phyloP scores from a whole-genome alignment of 2,888 invertebrate species.

The Acleris laterana region DNA sequence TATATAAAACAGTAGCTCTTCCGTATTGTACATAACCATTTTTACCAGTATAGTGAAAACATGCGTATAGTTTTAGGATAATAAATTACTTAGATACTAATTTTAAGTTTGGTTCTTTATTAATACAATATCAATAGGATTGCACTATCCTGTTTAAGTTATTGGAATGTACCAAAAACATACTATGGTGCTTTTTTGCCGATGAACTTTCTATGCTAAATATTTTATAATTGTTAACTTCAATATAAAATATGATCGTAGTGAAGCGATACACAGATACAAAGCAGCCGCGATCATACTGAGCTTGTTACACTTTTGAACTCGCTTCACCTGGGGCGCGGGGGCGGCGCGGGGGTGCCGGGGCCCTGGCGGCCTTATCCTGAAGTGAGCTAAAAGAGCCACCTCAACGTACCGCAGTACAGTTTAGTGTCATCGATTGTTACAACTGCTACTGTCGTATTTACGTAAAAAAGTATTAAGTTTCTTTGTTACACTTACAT shows the following conservation, averaged over 20 bases:
- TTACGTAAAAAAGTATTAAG: slow-evolving; percentile 29
- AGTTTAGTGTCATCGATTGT: slow-evolving; percentile 22
- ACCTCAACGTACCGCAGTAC: neutral
- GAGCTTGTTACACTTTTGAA: slow-evolving; percentile 51
- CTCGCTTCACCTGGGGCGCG: slow-evolving; percentile 43
- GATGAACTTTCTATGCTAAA: slow-evolving; percentile 83
- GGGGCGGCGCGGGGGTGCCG: too few relatives aligned
- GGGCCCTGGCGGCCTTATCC: neutral
- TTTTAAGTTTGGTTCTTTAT: slow-evolving; percentile 85
- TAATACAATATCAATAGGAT: slow-evolving; percentile 85
- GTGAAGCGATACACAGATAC: slow-evolving; percentile 76
- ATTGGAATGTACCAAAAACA: slow-evolving; percentile 78
- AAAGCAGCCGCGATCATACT: slow-evolving; percentile 73
- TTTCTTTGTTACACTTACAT: slow-evolving; percentile 6
- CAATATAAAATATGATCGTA: slow-evolving; percentile 71
- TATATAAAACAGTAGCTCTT: slow-evolving; percentile 85
- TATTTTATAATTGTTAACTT: slow-evolving; percentile 66
- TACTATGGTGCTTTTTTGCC: slow-evolving; percentile 79
- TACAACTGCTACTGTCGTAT: slow-evolving; percentile 23
- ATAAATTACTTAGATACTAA: slow-evolving; percentile 85
- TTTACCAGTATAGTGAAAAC: slow-evolving; percentile 85
- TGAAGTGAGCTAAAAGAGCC: slow-evolving; percentile 15
- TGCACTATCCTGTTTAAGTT: slow-evolving; percentile 80
- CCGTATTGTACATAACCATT: slow-evolving; percentile 84
- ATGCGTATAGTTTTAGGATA: slow-evolving; percentile 85